Evolutionary conservation across 2,888 invertebrate species (phyloP), one percentile per base, ranked within the genome.

Genomic region (Temnothorax ravouxi): DNA sequence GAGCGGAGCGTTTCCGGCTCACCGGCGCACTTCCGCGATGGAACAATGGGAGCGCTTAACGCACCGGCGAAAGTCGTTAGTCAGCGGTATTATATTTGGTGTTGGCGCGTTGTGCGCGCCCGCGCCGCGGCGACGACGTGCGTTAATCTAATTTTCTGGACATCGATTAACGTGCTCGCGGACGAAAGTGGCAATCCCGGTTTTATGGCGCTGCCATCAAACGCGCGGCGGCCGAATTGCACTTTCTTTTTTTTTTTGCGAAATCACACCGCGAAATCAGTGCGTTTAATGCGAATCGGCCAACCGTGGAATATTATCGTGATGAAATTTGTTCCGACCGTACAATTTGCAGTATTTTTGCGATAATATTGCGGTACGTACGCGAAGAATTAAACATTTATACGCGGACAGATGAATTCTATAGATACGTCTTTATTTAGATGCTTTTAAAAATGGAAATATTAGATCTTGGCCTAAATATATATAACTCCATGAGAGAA

Each of bases 41-140:
- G 89, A 91, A 91, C 90, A 91, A 91, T 91, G 90, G 87, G 86
- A 90, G 84, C 90, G 90, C 90, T 90, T 90, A 90, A 90, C 90
- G 90, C 90, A 88, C 88, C 88, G 90, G 88, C 90, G 87, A 90
- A 88, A 90, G 89, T 90, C 90, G 90, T 90, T 90, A 90, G 87
- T 86, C 86, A n/a, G n/a, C n/a, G 81, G 88, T 87, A 85, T 90
- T 89, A 86, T 89, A 89, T 89, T 84, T 84, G 86, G 86, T 75
- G 74, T 83, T 75, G 76, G 76, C 50, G 59, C 76, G 86, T 67
- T 79, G 80, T 66, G 25, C 83, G 74, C 84, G 89, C 61, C 76
- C 83, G 74, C 84, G 89, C 64, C 76, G 69, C 84, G 83, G 59
- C 79, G 74, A 71, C 84, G 83, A 83, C 86, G 83, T 83, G 90